Base-by-base conservation (phyloP, 1,140 invertebrate species). In the Dendrolimus punctatus region DNA sequence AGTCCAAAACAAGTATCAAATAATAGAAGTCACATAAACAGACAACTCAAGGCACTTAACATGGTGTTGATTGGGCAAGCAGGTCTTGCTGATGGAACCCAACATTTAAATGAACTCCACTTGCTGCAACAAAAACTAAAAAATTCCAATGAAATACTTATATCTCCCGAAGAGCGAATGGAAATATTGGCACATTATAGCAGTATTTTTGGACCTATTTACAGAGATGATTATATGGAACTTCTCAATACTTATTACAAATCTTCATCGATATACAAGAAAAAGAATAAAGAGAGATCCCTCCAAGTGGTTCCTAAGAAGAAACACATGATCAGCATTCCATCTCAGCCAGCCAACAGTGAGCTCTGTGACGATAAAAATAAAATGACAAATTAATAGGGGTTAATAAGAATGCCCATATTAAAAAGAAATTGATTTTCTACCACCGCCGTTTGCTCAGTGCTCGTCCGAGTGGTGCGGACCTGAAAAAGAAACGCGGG, bases 31-130 rank as follows among this genome's bases (percentile, higher is more conserved):
- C 80, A 86, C 44, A 68, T 80, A 55, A 69, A 87, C 68, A 46
- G 64, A 58, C 68, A 87, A 71, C 52, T 78, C 62, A 68, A 75
- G 65, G 68, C 81, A 71, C 51, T 90, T 0, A 90, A 90, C 57
- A 90, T 89, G 82, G 77, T 90, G 38, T 58, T 90, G 4, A 58
- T 90, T 5, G 89, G 89, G 0, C 88, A 89, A 67, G 88, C 87
- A 2, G 89, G 88, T 4, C 76, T 90, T 7, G 64, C 73, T 2
- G 84, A 88, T 59, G 89, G 89, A n/a, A 66, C 66, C 5, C 70
- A 71, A 46, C 87, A 89, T 64, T 56, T 89, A 10, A 79, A 66
- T n/a, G 77, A 87, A 57, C 58, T 90, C 36, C 51, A 85, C 43
- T 49, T 64, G 3, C 64, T 88, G 38, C 71, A 88, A 36, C 73